Percentiles rank a stretch among this genome's conserved stretches.
phyloP scores from a whole-genome alignment of 2,113 vertebrate species.

The Cygnus buccinator region DNA sequence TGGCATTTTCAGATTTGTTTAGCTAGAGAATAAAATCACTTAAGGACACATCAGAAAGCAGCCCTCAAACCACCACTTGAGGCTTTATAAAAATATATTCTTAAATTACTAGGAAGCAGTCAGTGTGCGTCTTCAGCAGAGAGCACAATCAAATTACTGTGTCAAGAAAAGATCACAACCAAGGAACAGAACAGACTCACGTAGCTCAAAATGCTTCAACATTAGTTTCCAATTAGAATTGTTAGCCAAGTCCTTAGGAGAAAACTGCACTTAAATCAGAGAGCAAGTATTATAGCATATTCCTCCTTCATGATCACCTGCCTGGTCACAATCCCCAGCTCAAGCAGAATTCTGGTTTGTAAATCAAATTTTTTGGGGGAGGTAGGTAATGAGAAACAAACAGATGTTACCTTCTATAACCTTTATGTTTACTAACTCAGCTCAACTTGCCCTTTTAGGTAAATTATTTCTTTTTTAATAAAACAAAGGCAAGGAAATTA shows the following conservation, averaged over 20 bases:
- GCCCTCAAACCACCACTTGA: background rate
- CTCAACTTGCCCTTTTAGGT: background rate
- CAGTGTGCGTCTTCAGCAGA: background rate
- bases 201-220: background rate
- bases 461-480: background rate
- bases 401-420: background rate
- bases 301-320: background rate
- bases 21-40: background rate
- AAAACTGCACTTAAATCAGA: background rate
- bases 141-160: background rate
- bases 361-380: background rate
- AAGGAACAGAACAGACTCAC: background rate
- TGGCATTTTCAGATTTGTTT: background rate
- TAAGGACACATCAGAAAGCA: background rate
- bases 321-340: background rate
- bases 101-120: background rate
- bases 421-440: background rate
- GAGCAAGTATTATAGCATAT: background rate
- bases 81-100: background rate
- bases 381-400: background rate
- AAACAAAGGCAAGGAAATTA: background rate
- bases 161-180: conserved; percentile 17
- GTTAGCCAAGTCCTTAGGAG: background rate
- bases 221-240: background rate
- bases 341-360: background rate